A percentile compares a stretch with the other conserved stretches of the same genome.
Evolutionary conservation across 1,140 invertebrate genomes (phyloP).

Genomic region (Eumeta japonica): DNA sequence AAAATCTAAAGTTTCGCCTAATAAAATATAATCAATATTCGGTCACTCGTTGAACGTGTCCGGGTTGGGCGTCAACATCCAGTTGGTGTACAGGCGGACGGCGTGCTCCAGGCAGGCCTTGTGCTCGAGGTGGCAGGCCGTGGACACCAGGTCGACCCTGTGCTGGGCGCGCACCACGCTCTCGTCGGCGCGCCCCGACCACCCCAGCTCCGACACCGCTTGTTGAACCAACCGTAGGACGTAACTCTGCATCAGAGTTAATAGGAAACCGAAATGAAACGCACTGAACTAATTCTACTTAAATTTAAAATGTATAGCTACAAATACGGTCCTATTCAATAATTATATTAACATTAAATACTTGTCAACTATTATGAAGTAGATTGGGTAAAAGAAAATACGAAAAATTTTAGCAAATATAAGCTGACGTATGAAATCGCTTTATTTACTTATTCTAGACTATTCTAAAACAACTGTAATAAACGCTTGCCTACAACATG

Average conservation of each 20-base stretch:
- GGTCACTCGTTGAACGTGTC: conserved; percentile 73
- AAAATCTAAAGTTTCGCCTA: too few species aligned
- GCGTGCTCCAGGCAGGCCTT: conserved; percentile 69
- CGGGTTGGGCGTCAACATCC: conserved; percentile 69
- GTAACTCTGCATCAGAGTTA: conserved; percentile 70
- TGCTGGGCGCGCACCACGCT: conserved; percentile 67
- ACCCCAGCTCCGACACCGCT: conserved; percentile 68
- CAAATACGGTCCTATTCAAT: neutral
- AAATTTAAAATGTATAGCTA: neutral
- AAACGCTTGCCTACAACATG: too few species aligned
- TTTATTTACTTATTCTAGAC: too few species aligned
- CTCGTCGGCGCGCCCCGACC: conserved; percentile 62
- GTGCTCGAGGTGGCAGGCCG: conserved; percentile 70
- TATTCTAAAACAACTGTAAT: too few species aligned
- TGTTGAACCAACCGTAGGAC: conserved; percentile 62
- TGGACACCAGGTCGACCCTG: conserved; percentile 65
- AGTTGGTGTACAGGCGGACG: conserved; percentile 68
- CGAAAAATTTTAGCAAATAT: too few species aligned
- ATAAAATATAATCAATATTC: neutral
- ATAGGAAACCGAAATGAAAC: conserved; percentile 11
- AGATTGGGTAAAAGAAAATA: too few species aligned
- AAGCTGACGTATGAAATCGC: too few species aligned
- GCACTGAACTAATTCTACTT: neutral
- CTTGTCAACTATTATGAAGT: neutral
- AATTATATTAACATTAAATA: neutral